These are phyloP conservation scores for Leptodactylus fallax DNA, from an alignment of 2,797 vertebrate genomes.

Conservation along the genomic window DNA sequence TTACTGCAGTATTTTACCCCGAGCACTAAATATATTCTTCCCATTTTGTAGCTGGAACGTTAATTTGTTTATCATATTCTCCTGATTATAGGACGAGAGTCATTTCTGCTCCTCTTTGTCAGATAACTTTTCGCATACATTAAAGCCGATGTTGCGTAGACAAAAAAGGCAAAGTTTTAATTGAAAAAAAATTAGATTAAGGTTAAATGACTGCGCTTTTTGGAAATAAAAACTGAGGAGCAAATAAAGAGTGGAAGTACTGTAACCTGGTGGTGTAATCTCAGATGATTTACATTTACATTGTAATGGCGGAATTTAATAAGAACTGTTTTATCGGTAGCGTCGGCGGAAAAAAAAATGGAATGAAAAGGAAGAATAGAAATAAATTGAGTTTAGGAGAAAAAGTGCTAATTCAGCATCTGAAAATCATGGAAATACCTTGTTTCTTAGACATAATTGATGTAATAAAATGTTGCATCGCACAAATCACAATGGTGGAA, in stretches of 20 bases:
- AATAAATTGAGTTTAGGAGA: conserved; percentile 35
- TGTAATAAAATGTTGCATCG: neutral
- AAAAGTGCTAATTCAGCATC: conserved; percentile 21
- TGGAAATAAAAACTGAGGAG: conserved; percentile 37
- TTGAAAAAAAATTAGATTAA: conserved; percentile 29
- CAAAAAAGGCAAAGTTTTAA: conserved; percentile 35
- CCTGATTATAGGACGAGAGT: conserved; percentile 22
- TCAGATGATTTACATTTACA: conserved; percentile 34
- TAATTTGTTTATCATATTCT: conserved; percentile 38
- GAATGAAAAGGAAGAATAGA: neutral
- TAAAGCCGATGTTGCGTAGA: conserved; percentile 50
- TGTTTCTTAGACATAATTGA: neutral
- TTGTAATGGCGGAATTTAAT: conserved; percentile 32
- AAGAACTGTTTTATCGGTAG: conserved; percentile 11
- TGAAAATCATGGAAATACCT: neutral
- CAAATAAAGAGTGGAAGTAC: neutral
- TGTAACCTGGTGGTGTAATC: conserved; percentile 23
- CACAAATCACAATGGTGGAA: neutral
- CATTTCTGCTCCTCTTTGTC: conserved; percentile 38
- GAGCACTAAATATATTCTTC: neutral
- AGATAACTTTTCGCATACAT: conserved; percentile 49
- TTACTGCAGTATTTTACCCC: neutral
- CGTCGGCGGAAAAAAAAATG: neutral
- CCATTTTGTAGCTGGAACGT: neutral
- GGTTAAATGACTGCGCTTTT: conserved; percentile 33